phyloP scores from a whole-genome alignment of 2,888 invertebrate species.

The Seira sanloemensis region DNA sequence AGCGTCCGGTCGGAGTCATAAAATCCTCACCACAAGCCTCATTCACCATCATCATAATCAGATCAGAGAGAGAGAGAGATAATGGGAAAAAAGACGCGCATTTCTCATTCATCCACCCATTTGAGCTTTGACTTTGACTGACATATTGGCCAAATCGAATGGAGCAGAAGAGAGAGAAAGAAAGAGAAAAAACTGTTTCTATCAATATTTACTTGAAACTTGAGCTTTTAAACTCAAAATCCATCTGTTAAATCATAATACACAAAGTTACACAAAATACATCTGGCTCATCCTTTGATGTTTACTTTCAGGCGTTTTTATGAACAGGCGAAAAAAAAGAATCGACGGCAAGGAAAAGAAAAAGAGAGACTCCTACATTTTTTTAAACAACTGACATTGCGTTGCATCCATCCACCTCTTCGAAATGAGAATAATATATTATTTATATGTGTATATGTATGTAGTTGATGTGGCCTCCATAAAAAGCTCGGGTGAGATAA shows the following conservation, averaged over 20 bases:
- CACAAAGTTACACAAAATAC: conserved; percentile 54
- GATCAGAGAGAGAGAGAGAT: neutral
- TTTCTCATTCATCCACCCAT: neutral
- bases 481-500: neutral
- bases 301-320: neutral
- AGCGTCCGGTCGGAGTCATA: no score
- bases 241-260: conserved; percentile 53
- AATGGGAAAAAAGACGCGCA: neutral
- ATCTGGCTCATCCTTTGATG: conserved; percentile 56
- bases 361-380: neutral
- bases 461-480: no score
- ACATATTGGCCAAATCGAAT: neutral
- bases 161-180: neutral
- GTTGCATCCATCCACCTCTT: neutral
- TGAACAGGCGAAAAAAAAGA: neutral
- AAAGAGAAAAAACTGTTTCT: neutral
- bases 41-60: neutral
- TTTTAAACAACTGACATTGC: neutral
- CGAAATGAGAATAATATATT: neutral
- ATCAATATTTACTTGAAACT: conserved; percentile 60
- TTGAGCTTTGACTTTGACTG: neutral
- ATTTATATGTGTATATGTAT: no score
- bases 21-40: neutral
- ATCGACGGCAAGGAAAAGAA: neutral
- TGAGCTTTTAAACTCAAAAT: conserved; percentile 56